These are phyloP conservation scores for Harlomillsia oculata DNA, from an alignment of 1,140 invertebrate genomes.

Conservation along the genomic window DNA sequence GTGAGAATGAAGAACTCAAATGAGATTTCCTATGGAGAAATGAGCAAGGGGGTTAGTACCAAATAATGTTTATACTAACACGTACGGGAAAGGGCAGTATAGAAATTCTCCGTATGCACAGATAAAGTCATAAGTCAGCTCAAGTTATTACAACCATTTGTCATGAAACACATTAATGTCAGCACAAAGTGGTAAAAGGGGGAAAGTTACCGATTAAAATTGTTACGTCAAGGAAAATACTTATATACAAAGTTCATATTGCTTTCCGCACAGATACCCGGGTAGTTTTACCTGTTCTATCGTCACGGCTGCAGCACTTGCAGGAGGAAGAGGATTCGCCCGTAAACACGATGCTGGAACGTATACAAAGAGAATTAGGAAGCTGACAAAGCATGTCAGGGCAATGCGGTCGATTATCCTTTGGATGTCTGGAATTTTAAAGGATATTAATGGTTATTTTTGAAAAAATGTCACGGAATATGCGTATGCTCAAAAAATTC, in stretches of 20 bases:
- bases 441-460: neutral
- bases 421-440: constrained; percentile 41
- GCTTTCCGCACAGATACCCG: neutral
- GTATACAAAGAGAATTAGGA: constrained; percentile 44
- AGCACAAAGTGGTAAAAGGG: neutral
- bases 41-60: too few species aligned
- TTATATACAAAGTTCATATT: neutral
- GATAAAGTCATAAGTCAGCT: constrained; percentile 11
- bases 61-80: too few species aligned
- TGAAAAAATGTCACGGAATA: neutral
- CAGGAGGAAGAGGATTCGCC: constrained; percentile 49
- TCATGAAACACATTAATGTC: constrained; percentile 9
- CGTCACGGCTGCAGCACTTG: constrained; percentile 48
- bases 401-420: constrained; percentile 45
- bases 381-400: constrained; percentile 40
- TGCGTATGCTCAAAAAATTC: neutral
- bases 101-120: constrained; percentile 1
- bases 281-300: constrained; percentile 50
- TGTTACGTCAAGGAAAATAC: neutral
- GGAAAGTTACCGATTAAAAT: too few species aligned
- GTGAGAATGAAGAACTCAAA: neutral
- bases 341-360: constrained; percentile 47
- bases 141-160: constrained; percentile 6
- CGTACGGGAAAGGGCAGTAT: constrained; percentile 5
- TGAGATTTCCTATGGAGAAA: too few species aligned